Base-by-base conservation (phyloP, 1,140 invertebrate genomes). In the Neodiprion pinetum region DNA sequence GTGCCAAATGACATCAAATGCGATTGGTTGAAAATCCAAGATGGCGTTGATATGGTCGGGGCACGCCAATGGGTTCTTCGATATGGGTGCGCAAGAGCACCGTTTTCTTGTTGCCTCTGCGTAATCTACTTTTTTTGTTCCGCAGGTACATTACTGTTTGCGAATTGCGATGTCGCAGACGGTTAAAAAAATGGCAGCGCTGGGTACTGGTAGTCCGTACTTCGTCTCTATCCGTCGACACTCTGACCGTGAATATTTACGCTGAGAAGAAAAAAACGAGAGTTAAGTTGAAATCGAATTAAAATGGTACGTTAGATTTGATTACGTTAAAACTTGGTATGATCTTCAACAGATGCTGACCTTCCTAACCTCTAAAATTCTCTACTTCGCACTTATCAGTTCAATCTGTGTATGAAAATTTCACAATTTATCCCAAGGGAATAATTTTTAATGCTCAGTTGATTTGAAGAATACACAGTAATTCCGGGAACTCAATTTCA, bases 161-260 rank as follows among this genome's bases (percentile, higher is more conserved):
- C 8, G 53, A 2, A 4, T 11, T 61, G 53, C 8, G 4, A 40
- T 2, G 28, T 40, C 28, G 28, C 28, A 40, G 1, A 5, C 28
- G 28, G 28, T 40, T 40, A 9, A 61, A 61, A 61, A 61, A 12
- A 61, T 61, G 53, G 53, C 53, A 61, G 7, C 53, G 53, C 53
- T 61, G 5, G 53, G 4, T 61, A 4, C 3, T 14, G 53, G 11
- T 7, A 17, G 53, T 61, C 8, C 53, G 9, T 61, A 61, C 9
- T 61, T 61, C 53, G n/a, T 17, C 8, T 7, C 53, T 14, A 61
- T 61, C n/a, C 53, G 53, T 61, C 53, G 53, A 61, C 53, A 61
- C 53, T 88, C 85, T 71, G 86, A 88, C 81, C 86, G 86, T 82
- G 86, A 88, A 72, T 83, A 76, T 71, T 75, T 76, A 48, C 78